Conservation (phyloP, 2,797 vertebrate genomes). For the Eospalax fontanierii region DNA sequence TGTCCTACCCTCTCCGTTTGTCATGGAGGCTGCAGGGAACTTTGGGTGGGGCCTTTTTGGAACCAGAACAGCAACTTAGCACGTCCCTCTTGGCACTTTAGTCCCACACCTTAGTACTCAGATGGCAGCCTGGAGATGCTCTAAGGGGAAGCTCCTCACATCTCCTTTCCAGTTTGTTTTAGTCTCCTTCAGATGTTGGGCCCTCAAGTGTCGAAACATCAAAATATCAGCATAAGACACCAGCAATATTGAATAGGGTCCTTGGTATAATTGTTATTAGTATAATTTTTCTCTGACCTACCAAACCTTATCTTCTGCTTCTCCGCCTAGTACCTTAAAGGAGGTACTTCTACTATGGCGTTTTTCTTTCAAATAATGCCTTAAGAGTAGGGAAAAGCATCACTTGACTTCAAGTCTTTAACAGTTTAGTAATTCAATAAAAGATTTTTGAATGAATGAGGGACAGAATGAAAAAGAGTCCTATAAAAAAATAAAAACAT, state of each 20-base stretch:
- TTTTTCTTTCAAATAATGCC: neutral
- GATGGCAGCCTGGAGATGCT: too few relatives aligned
- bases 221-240: neutral
- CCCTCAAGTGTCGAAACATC: accelerated
- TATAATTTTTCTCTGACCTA: neutral
- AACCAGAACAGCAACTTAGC: too few relatives aligned
- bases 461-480: neutral
- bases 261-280: neutral
- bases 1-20: too few relatives aligned
- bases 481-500: neutral
- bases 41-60: too few relatives aligned
- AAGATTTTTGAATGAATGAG: neutral
- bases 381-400: neutral
- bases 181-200: accelerated
- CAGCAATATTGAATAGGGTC: neutral
- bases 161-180: neutral
- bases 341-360: neutral
- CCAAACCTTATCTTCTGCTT: neutral
- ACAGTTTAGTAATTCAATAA: neutral
- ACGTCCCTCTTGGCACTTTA: too few relatives aligned
- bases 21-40: too few relatives aligned
- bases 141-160: too few relatives aligned
- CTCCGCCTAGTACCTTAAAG: neutral
- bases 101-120: too few relatives aligned
- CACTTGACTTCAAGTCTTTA: neutral